Percentiles rank a stretch among this genome's conserved stretches.
These are phyloP conservation scores for Fulica atra DNA, from an alignment of 2,113 vertebrate species.

Conservation along the genomic window DNA sequence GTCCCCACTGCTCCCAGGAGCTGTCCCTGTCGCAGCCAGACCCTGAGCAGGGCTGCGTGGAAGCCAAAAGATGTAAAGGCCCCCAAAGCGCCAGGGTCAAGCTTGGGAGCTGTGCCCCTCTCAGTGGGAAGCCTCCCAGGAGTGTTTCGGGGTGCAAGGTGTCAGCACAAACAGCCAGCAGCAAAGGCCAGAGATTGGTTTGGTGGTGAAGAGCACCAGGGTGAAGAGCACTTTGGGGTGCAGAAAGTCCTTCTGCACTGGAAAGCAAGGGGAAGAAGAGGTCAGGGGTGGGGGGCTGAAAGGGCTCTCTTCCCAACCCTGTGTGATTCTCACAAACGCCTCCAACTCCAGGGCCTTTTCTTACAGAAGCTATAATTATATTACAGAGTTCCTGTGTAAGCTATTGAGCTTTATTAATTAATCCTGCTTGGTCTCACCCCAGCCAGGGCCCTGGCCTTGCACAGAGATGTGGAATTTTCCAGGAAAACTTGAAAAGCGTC, in stretches of 20 bases:
- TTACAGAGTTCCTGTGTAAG: slow-evolving; percentile 73
- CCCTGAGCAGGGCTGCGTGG: fast-evolving
- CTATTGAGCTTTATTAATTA: slow-evolving; percentile 78
- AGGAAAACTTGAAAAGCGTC: slow-evolving; percentile 86
- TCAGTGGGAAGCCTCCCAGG: not conserved
- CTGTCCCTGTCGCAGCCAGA: not conserved
- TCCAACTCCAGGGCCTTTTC: slow-evolving; percentile 81
- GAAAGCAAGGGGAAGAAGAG: not conserved
- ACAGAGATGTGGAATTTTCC: slow-evolving; percentile 90
- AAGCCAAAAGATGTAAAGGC: fast-evolving
- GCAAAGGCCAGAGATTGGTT: not conserved
- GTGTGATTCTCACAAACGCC: slow-evolving; percentile 75
- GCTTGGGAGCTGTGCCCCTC: not conserved
- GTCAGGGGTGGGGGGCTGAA: not conserved
- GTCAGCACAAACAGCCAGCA: not conserved
- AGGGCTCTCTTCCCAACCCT: slow-evolving; percentile 73
- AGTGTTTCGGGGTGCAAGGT: not conserved
- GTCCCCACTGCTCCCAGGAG: not conserved
- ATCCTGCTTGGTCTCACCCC: slow-evolving; percentile 64
- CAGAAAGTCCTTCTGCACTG: not conserved
- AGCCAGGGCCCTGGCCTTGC: slow-evolving; percentile 48
- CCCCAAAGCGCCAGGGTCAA: not conserved
- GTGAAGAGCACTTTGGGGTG: not conserved
- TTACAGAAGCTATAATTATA: slow-evolving; percentile 84
- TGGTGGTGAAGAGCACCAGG: not conserved